A percentile compares a stretch with the other conserved stretches of the same genome.
These are phyloP conservation scores for Allygus modestus DNA, from an alignment of 2,888 invertebrate genomes.

Conservation along the genomic window DNA sequence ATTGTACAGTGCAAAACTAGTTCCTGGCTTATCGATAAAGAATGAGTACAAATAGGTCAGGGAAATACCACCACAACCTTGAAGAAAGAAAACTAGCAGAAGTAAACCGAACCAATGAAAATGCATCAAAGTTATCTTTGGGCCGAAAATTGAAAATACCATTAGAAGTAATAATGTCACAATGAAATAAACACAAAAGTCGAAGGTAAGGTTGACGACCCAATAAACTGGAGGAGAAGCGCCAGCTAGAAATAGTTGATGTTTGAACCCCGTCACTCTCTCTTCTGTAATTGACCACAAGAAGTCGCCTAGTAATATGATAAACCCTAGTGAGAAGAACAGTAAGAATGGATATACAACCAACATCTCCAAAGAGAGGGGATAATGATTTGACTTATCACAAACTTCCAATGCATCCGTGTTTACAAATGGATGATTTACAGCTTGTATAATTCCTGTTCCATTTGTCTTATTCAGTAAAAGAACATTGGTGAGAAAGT, in stretches of 20 bases:
- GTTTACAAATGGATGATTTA: constrained; percentile 24
- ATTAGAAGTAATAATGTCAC: neutral
- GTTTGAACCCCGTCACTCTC: constrained; percentile 84
- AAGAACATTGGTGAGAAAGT: neutral
- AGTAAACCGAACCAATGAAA: neutral
- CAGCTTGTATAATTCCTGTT: neutral
- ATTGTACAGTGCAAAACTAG: constrained; percentile 1
- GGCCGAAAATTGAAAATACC: neutral
- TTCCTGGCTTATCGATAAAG: neutral
- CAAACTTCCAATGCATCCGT: neutral
- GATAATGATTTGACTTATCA: neutral
- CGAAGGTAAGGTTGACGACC: constrained; percentile 80
- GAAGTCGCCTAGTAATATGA: neutral
- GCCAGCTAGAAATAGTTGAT: constrained; percentile 87
- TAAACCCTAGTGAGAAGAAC: neutral
- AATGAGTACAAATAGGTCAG: neutral
- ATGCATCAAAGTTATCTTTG: neutral
- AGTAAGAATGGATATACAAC: neutral
- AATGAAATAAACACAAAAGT: constrained; percentile 74
- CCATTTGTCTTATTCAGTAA: neutral
- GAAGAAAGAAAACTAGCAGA: neutral
- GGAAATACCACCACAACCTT: neutral
- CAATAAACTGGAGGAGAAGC: constrained; percentile 87
- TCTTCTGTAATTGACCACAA: constrained; percentile 80
- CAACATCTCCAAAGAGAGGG: neutral